A percentile compares a stretch with the other conserved stretches of the same genome.
These are phyloP conservation scores for Xenopus laevis DNA, from an alignment of 2,113 vertebrate species.

Conservation along the genomic window DNA sequence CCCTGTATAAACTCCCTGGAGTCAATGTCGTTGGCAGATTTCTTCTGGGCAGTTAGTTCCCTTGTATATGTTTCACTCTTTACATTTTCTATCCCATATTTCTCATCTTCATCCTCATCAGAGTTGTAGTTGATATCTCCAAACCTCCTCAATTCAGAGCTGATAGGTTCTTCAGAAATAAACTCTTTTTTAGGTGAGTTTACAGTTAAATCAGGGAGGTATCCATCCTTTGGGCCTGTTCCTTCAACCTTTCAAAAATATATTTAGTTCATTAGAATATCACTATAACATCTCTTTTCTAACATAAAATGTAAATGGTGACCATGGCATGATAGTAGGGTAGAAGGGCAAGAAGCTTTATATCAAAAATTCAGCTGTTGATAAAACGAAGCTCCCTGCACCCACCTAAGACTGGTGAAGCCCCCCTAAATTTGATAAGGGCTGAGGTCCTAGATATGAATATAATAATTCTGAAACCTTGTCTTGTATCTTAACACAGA, in stretches of 20 bases:
- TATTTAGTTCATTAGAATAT: slow-evolving; percentile 5
- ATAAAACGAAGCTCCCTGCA: too few species aligned
- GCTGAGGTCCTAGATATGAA: too few species aligned
- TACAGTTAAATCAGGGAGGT: slow-evolving; percentile 61
- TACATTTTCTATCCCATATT: slow-evolving; percentile 76
- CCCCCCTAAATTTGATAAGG: too few species aligned
- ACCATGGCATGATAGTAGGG: too few species aligned
- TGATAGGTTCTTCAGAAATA: slow-evolving; percentile 34
- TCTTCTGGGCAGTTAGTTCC: slow-evolving; percentile 54
- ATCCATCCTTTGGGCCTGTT: slow-evolving; percentile 56
- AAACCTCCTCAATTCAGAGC: slow-evolving; percentile 55
- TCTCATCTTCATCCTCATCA: slow-evolving; percentile 57
- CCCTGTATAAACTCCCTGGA: slow-evolving; percentile 50
- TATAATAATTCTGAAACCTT: too few species aligned
- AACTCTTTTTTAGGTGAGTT: slow-evolving; percentile 13
- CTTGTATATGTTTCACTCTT: slow-evolving; percentile 78
- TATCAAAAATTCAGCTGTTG: too few species aligned
- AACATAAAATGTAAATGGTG: too few species aligned
- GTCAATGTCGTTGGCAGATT: slow-evolving; percentile 47
- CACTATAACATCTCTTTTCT: too few species aligned
- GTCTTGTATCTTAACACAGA: too few species aligned
- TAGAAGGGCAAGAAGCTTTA: too few species aligned
- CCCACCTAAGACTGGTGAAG: too few species aligned
- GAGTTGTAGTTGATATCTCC: slow-evolving; percentile 40
- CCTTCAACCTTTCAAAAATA: slow-evolving; percentile 52